These are phyloP conservation scores for Bombus turneri DNA, from an alignment of 1,140 invertebrate species.

Conservation along the genomic window DNA sequence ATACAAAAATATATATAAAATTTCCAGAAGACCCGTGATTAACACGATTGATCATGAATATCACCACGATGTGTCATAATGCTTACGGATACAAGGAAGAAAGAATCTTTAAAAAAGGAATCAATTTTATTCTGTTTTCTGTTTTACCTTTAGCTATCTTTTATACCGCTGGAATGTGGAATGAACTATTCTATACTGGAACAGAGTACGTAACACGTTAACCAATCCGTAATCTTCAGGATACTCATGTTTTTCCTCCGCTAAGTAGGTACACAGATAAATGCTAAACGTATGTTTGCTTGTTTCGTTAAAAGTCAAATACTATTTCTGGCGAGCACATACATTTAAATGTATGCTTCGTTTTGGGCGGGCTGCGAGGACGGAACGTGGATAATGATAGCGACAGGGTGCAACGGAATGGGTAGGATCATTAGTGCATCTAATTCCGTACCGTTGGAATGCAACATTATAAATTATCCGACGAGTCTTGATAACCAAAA, in stretches of 20 bases:
- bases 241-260: background rate
- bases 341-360: conserved; percentile 34
- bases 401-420: conserved; percentile 45
- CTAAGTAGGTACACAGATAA: background rate
- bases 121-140: too few relatives aligned
- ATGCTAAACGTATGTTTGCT: conserved; percentile 28
- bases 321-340: conserved; percentile 56
- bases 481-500: conserved; percentile 1
- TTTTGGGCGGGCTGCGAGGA: conserved; percentile 26
- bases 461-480: conserved; percentile 38
- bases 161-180: background rate
- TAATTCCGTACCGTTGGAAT: conserved; percentile 28
- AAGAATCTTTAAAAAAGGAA: background rate
- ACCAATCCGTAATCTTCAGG: background rate
- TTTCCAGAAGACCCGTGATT: too few relatives aligned
- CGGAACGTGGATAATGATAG: conserved; percentile 62
- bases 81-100: too few relatives aligned
- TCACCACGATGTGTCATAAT: too few relatives aligned
- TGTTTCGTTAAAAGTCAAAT: conserved; percentile 48
- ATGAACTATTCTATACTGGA: background rate
- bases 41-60: too few relatives aligned
- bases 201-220: background rate
- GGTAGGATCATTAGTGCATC: conserved; percentile 46
- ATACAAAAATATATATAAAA: too few relatives aligned
- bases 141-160: background rate